Evolutionary conservation across 2,888 invertebrate genomes (phyloP), one percentile per base, ranked within the genome.

Genomic region (Drosophila atripex): DNA sequence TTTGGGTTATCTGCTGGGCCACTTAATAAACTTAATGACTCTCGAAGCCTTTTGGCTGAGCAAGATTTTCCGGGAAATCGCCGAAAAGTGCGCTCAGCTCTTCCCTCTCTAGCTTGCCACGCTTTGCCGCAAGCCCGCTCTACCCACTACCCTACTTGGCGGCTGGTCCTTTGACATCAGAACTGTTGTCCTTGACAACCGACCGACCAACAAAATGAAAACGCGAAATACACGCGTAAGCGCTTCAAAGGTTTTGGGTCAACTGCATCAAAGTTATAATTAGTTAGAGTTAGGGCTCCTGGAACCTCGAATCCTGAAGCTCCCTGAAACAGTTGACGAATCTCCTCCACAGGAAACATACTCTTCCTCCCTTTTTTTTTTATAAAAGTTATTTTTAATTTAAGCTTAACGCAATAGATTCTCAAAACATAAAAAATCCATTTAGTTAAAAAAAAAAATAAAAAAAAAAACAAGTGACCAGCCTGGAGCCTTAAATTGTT

Each of bases 11-110:
- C 80, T 80, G 75, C 80, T 66, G 38, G 70, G 66, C 75, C 80
- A 86, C 80, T 80, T 80, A 86, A 80, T 86, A 80, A 84, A 84
- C 80, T 80, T 86, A 80, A 80, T 84, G 86, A 86, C 80, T 86
- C 73, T 80, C 71, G 68, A 80, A 78, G 68, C 73, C 63, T 54
- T 35, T 73, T 73, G 69, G 56, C 47, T 61, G 71, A 54, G 49
- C 39, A 54, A 52, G 57, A 64, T 54, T 66, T 63, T 51, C 59
- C 60, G 50, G 56, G 45, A 66, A 71, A 79, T 75, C 47, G 78
- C 55, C 73, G 75, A 80, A 80, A 80, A 80, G 83, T 21, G 21
- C 38, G 45, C 53, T 46, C 30, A 28, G 9, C 54, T 61, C 66
- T 78, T 52, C 51, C 35, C 30, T 23, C 8, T 23, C 14, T 14